Percentiles rank a stretch among this genome's conserved stretches.
These are phyloP conservation scores for Cariama cristata DNA, from an alignment of 2,113 vertebrate species.

Conservation along the genomic window DNA sequence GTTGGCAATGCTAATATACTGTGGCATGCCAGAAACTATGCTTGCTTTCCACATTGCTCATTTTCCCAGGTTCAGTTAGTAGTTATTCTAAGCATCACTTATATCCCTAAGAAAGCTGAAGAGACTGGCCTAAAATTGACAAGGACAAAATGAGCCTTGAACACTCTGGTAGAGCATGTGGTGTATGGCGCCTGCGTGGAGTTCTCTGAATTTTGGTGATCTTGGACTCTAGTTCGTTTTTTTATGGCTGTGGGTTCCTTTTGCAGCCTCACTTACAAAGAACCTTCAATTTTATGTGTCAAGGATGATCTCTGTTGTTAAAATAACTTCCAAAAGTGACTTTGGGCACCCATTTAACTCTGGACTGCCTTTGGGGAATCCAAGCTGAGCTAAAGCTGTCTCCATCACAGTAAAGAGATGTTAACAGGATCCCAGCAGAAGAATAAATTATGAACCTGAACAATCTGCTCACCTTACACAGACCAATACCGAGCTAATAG, in stretches of 20 bases:
- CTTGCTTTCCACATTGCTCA: neutral
- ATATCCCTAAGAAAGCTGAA: neutral
- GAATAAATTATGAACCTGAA: constrained; percentile 30
- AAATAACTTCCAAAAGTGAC: neutral
- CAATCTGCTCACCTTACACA: constrained; percentile 29
- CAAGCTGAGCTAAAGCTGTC: neutral
- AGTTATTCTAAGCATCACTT: neutral
- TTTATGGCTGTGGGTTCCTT: neutral
- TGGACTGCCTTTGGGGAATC: neutral
- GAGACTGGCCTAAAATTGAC: neutral
- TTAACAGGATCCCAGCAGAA: constrained; percentile 41
- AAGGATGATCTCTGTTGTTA: neutral
- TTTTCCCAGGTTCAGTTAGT: neutral
- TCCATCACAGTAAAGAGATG: neutral
- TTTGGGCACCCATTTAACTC: neutral
- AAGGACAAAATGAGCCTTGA: neutral
- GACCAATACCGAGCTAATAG: neutral
- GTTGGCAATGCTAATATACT: neutral
- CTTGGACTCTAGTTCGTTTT: neutral
- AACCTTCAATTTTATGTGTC: neutral
- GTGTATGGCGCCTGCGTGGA: neutral
- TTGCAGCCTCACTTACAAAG: neutral
- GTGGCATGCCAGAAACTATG: neutral
- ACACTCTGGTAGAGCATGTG: neutral
- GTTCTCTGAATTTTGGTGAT: neutral